phyloP scores from a whole-genome alignment of 2,888 invertebrate genomes.

The Hirtodrosophila duncani region DNA sequence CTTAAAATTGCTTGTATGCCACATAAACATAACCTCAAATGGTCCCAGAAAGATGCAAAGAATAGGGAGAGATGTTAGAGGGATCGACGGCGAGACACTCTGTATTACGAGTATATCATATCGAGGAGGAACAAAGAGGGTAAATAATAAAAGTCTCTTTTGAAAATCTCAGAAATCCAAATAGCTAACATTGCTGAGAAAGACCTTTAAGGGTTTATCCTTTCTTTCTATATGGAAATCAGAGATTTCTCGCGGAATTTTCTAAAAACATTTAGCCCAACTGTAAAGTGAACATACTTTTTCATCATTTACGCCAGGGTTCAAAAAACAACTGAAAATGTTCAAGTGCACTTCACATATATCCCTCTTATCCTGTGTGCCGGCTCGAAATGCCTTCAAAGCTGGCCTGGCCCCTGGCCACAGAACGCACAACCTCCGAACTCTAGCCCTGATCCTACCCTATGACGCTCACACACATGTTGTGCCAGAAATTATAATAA shows the following conservation, averaged over 20 bases:
- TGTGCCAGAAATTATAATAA: slow-evolving; percentile 38
- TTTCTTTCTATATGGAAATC: no score
- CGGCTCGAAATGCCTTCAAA: slow-evolving; percentile 37
- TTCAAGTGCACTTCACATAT: slow-evolving; percentile 59
- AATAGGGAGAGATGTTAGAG: neutral
- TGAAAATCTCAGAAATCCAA: no score
- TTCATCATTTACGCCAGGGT: no score
- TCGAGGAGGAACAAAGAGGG: no score
- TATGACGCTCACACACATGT: slow-evolving; percentile 32
- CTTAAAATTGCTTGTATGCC: slow-evolving; percentile 47
- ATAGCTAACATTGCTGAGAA: no score
- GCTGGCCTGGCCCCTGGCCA: slow-evolving; percentile 9
- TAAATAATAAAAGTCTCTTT: no score
- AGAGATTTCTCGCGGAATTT: no score
- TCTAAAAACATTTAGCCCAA: no score
- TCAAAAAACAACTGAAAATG: slow-evolving; percentile 21
- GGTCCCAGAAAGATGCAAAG: slow-evolving; percentile 20
- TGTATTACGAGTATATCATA: no score
- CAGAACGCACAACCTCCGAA: slow-evolving; percentile 4
- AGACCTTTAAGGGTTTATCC: no score
- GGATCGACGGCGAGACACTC: no score
- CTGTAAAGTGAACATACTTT: no score
- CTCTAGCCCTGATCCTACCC: slow-evolving; percentile 12
- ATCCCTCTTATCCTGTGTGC: slow-evolving; percentile 17
- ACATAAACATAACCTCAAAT: slow-evolving; percentile 55